A percentile compares a stretch with the other conserved stretches of the same genome.
These are phyloP conservation scores for Balanococcus diminutus DNA, from an alignment of 2,888 invertebrate genomes.

Conservation along the genomic window DNA sequence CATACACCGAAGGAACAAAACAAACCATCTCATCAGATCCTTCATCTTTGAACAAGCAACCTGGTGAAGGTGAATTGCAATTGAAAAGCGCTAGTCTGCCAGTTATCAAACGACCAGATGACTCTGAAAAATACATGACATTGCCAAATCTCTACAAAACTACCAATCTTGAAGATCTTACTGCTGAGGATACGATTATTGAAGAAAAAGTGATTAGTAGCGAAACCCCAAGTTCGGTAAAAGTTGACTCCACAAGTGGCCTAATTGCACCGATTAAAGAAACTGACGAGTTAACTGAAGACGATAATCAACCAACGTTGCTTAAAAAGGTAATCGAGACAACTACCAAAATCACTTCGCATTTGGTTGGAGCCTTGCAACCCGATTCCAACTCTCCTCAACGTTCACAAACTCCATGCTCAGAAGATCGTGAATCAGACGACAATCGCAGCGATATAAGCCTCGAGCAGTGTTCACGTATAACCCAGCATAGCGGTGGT, in stretches of 20 bases:
- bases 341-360: neutral
- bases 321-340: neutral
- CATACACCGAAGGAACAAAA: neutral
- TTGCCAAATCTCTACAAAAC: slow-evolving; percentile 48
- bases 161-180: slow-evolving; percentile 57
- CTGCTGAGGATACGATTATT: neutral
- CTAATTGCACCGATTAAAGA: slow-evolving; percentile 15
- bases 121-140: slow-evolving; percentile 48
- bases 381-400: neutral
- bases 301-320: neutral
- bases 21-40: slow-evolving; percentile 22
- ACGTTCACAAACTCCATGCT: slow-evolving; percentile 58
- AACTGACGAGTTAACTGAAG: slow-evolving; percentile 2
- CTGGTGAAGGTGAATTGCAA: neutral
- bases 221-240: neutral
- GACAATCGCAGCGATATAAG: slow-evolving; percentile 68
- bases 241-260: neutral
- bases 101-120: slow-evolving; percentile 42
- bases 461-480: slow-evolving; percentile 64
- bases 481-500: slow-evolving; percentile 63
- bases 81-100: slow-evolving; percentile 51
- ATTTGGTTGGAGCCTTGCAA: neutral
- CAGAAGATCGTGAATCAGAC: slow-evolving; percentile 56
- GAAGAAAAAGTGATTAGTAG: neutral
- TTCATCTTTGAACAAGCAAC: neutral